Conservation (phyloP, 2,113 vertebrate genomes). For the Notiomystis cincta region DNA sequence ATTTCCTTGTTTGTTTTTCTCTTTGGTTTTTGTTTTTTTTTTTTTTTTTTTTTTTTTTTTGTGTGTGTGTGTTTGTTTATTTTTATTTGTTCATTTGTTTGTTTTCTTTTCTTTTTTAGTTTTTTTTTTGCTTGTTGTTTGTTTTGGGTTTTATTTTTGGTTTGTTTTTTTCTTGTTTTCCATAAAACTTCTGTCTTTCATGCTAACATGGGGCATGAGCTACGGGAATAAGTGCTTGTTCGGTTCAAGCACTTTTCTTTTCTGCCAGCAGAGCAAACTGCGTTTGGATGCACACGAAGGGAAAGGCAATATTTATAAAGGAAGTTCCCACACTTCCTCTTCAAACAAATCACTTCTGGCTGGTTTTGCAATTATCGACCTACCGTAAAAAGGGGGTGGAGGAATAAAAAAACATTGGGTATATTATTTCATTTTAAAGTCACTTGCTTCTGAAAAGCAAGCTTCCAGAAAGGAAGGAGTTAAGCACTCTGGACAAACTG, state of each 20-base stretch:
- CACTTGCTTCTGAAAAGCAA: not conserved
- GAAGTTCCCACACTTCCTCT: conserved; percentile 63
- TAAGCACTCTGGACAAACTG: conserved; percentile 24
- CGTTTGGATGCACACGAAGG: conserved; percentile 6
- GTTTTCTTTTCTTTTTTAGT: not conserved
- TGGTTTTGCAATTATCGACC: conserved; percentile 30
- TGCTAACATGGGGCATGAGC: not conserved
- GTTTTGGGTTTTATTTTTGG: not conserved
- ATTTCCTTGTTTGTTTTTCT: not conserved
- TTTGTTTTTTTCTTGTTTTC: fast-evolving
- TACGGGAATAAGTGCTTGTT: not conserved
- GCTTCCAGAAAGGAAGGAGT: conserved; percentile 22
- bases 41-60: no score
- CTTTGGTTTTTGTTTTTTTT: no score
- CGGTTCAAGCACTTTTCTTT: not conserved
- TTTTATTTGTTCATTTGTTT: no score
- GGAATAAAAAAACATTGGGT: not conserved
- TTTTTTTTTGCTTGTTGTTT: no score
- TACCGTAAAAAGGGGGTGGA: not conserved
- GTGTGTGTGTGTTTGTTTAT: no score
- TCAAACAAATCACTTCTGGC: conserved; percentile 46
- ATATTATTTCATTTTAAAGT: conserved; percentile 29
- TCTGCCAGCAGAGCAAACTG: fast-evolving
- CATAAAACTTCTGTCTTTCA: not conserved
- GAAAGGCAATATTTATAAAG: conserved; percentile 57